Evolutionary conservation across 1,140 invertebrate genomes (phyloP), one percentile per base, ranked within the genome.

Genomic region (Helicoverpa armigera): DNA sequence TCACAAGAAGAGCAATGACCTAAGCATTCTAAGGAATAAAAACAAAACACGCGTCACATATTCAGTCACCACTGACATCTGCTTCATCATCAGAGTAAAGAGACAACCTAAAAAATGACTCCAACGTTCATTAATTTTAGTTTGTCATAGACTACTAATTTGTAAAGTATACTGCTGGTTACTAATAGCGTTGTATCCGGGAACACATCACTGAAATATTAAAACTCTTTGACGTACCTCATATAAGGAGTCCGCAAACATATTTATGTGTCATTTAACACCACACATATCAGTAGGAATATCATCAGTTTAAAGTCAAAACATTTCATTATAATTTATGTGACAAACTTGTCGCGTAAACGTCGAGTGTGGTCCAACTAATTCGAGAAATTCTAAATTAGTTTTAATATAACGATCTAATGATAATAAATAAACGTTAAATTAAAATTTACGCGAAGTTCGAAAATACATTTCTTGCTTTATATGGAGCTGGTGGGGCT

Each of bases 81-180:
- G 88, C 83, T 85, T 60, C 84, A 90, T 93, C 90, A 91, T 92
- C 91, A 92, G 87, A 70, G 87, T 72, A 74, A 80, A 84, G 82
- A 81, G 74, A 82, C 79, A 58, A 81, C 78, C 88, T 88, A 92
- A 91, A 90, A 89, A 90, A 83, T 79, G 54, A 79, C 83, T 82
- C 76, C 14, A 77, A 72, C 89, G 74, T 82, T 87, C 91, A 93
- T 94, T 91, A 93, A 94, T 94, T 90, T 93, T 89, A 90, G 84
- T 93, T 90, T 94, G 91, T 94, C 89, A 91, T 91, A 93, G 87
- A 75, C 86, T 80, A 87, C 90, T 94, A 94, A 94, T 94, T 94
- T 93, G 91, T 93, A 82, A 86, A 91, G 94, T 94, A 93, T 92
- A 94, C 89, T 88, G 84, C 88, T 56, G 61, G 76, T 70, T 81